A percentile compares a stretch with the other conserved stretches of the same genome.
Evolutionary conservation across 2,113 vertebrate genomes (phyloP).

Genomic region (Nesoenas mayeri): DNA sequence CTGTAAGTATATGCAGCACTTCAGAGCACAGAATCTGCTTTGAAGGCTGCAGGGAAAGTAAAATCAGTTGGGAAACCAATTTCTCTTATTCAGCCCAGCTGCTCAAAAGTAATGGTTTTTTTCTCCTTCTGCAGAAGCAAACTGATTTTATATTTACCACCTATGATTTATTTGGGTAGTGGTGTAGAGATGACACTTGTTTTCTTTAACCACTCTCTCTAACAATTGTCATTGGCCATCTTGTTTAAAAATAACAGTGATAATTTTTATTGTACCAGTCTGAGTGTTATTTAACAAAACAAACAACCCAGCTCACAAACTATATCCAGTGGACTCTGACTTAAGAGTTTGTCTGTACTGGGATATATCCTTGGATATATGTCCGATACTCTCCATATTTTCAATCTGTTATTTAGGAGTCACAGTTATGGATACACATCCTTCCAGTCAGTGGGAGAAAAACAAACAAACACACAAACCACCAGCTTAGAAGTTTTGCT

Average conservation of each 20-base stretch:
- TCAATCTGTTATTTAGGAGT: not conserved
- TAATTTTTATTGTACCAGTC: not conserved
- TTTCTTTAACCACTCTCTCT: not conserved
- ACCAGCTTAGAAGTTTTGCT: not conserved
- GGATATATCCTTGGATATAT: not conserved
- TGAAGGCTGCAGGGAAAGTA: not conserved
- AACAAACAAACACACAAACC: no score
- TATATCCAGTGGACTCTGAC: not conserved
- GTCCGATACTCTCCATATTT: not conserved
- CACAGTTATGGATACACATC: not conserved
- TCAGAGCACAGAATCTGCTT: slow-evolving; percentile 10
- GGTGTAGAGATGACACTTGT: not conserved
- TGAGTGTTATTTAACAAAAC: not conserved
- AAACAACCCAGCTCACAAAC: not conserved
- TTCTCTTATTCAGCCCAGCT: slow-evolving; percentile 4
- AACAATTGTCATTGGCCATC: not conserved
- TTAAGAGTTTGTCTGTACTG: not conserved
- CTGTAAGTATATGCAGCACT: slow-evolving; percentile 3
- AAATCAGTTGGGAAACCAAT: not conserved
- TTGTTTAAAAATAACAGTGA: not conserved
- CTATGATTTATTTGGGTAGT: not conserved
- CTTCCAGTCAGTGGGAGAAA: no score
- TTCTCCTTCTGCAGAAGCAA: not conserved
- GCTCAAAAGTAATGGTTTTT: not conserved
- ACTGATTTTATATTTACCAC: not conserved